Conservation (phyloP, 2,113 vertebrate species). For the Murina feae region DNA sequence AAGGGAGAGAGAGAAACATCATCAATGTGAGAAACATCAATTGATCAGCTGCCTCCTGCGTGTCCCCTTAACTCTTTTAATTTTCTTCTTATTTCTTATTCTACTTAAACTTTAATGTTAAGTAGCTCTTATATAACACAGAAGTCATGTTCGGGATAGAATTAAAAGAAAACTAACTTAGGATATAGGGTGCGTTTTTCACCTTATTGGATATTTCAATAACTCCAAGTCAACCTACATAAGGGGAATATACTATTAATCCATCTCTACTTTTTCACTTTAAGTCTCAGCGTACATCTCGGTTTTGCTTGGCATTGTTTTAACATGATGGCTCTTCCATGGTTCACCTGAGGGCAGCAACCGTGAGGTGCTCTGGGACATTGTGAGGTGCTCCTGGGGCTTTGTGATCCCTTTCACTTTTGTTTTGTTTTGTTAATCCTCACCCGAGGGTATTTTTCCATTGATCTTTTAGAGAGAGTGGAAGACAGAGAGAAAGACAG, state of each 20-base stretch:
- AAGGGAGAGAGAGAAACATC: no score
- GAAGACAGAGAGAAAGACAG: no score
- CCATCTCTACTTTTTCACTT: not conserved
- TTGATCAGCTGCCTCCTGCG: no score
- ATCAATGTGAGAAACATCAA: no score
- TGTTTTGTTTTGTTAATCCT: no score
- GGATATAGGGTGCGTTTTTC: not conserved
- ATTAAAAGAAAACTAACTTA: slow-evolving; percentile 36
- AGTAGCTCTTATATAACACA: slow-evolving; percentile 43
- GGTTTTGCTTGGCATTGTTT: not conserved
- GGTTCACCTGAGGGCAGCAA: not conserved
- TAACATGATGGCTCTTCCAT: not conserved
- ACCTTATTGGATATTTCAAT: not conserved
- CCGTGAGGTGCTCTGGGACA: accelerated
- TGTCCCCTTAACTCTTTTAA: slow-evolving; percentile 38
- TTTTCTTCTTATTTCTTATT: slow-evolving; percentile 43
- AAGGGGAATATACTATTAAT: not conserved
- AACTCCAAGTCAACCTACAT: not conserved
- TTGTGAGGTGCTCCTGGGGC: not conserved
- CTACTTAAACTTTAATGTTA: slow-evolving; percentile 69
- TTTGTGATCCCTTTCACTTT: not conserved
- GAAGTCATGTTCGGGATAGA: slow-evolving; percentile 43
- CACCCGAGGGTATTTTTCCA: no score
- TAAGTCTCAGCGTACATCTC: not conserved
- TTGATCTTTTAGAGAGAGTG: no score